These are phyloP conservation scores for Cylindroiulus punctatus DNA, from an alignment of 2,888 invertebrate genomes.

Conservation along the genomic window DNA sequence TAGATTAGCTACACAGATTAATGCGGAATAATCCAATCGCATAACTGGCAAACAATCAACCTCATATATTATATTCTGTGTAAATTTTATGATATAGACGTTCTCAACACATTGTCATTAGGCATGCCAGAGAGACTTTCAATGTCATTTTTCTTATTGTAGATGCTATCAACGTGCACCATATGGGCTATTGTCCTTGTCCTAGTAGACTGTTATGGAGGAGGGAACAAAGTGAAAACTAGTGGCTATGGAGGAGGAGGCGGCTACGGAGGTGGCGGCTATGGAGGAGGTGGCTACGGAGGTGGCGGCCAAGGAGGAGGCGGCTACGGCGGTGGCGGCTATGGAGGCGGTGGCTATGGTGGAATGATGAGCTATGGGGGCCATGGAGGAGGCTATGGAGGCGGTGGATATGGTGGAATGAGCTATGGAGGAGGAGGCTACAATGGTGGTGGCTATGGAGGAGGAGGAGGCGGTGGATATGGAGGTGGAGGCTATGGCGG, in stretches of 20 bases:
- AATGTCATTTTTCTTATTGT: neutral
- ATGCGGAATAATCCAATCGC: no score
- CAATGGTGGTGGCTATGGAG: neutral
- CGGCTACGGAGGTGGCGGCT: constrained; percentile 5
- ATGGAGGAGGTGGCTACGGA: neutral
- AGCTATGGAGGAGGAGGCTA: constrained; percentile 7
- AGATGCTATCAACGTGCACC: constrained; percentile 48
- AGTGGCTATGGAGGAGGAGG: constrained; percentile 42
- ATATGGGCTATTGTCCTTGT: neutral
- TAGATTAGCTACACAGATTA: no score
- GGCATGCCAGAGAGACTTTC: no score
- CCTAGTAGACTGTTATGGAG: constrained; percentile 37
- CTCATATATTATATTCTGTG: no score
- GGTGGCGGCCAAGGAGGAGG: neutral
- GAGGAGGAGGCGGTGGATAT: neutral
- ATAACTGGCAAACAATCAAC: no score
- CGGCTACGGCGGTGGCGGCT: neutral
- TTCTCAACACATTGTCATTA: no score
- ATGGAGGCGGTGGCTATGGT: neutral
- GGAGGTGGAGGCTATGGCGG: constrained; percentile 30
- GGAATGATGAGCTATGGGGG: neutral
- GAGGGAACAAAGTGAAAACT: constrained; percentile 45
- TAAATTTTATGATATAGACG: no score
- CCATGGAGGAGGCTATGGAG: neutral
- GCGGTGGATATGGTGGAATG: neutral